These are phyloP conservation scores for Leucopsar rothschildi DNA, from an alignment of 2,113 vertebrate species.

Conservation along the genomic window DNA sequence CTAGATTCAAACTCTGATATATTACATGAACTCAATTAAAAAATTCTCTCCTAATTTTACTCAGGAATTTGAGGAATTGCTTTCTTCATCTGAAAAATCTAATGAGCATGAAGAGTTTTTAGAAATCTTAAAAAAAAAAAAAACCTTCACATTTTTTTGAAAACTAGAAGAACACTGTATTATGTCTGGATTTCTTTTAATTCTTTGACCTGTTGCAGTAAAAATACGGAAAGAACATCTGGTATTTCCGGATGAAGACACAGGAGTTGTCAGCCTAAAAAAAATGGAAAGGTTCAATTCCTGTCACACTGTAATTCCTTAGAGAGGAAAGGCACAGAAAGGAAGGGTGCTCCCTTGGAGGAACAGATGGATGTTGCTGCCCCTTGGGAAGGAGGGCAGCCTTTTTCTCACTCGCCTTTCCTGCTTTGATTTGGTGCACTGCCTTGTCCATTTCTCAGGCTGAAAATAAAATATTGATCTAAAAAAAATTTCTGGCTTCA, in stretches of 20 bases:
- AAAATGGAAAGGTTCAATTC: not conserved
- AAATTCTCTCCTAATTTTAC: not conserved
- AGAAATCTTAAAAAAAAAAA: not conserved
- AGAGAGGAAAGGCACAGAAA: not conserved
- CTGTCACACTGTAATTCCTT: not conserved
- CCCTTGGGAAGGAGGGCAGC: not conserved
- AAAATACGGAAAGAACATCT: not conserved
- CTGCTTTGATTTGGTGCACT: slow-evolving; percentile 17
- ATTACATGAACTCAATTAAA: not conserved
- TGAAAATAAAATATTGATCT: slow-evolving; percentile 43
- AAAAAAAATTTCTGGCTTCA: not conserved
- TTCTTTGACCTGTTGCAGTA: not conserved
- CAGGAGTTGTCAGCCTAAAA: not conserved
- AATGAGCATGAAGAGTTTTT: not conserved
- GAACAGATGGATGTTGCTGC: not conserved
- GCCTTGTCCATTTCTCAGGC: not conserved
- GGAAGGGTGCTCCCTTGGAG: not conserved
- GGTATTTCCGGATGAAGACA: slow-evolving; percentile 14
- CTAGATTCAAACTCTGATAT: not conserved
- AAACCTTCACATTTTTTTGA: not conserved
- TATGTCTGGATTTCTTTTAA: not conserved
- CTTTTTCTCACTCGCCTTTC: not conserved
- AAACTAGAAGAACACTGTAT: not conserved
- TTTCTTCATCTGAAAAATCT: not conserved
- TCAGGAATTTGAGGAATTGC: not conserved